Evolutionary conservation across 2,113 vertebrate species (phyloP).

Genomic region (Heterochromis multidens): DNA sequence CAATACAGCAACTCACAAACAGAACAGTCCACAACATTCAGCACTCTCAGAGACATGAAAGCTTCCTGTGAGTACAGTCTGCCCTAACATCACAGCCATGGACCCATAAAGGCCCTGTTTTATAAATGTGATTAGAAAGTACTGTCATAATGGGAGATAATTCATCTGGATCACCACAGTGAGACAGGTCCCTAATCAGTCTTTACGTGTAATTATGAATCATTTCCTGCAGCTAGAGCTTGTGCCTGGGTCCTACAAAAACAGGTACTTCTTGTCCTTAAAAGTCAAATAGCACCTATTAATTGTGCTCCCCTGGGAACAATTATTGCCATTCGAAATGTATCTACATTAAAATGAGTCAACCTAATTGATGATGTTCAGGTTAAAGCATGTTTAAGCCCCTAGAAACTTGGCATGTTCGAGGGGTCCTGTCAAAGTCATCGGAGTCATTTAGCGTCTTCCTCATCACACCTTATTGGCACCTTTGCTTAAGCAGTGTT

Average conservation of each 20-base stretch:
- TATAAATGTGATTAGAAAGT: conserved; percentile 62
- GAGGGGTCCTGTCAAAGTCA: background rate
- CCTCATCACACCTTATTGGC: background rate
- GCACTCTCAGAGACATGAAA: conserved; percentile 36
- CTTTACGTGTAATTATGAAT: conserved; percentile 59
- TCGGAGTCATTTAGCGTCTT: background rate
- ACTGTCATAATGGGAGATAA: conserved; percentile 57
- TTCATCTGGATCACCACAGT: conserved; percentile 46
- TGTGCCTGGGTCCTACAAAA: conserved; percentile 1
- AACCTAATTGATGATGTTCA: background rate
- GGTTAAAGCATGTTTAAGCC: background rate
- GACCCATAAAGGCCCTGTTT: conserved; percentile 41
- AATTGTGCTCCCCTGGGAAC: background rate
- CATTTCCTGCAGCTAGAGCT: conserved; percentile 18
- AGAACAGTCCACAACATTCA: conserved; percentile 41
- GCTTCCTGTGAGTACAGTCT: conserved; percentile 35
- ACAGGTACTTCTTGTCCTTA: conserved; percentile 31
- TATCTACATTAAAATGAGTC: background rate
- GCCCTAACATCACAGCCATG: conserved; percentile 26
- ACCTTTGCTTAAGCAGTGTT: background rate
- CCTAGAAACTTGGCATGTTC: background rate
- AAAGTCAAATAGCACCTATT: conserved; percentile 15
- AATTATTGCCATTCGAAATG: background rate
- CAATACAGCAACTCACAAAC: conserved; percentile 57
- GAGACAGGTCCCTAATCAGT: conserved; percentile 52